Base-by-base conservation (phyloP, 1,140 invertebrate species). In the Agraylea sexmaculata region DNA sequence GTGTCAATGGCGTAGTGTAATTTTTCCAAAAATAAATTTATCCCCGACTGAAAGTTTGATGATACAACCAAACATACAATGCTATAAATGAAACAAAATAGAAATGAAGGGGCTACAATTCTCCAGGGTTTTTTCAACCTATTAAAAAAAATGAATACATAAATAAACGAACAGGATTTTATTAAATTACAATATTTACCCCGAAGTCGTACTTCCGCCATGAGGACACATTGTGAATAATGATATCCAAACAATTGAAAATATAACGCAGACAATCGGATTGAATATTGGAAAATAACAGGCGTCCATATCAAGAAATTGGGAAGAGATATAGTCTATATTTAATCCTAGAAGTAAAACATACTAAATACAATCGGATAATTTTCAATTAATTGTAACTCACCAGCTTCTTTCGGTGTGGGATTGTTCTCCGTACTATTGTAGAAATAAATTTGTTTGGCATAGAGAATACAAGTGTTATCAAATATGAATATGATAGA, bases 211-310 rank as follows among this genome's bases (percentile, higher is more conserved):
- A 21, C 54, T 43, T 33, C 58, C 60, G 4, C 61, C 59, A 1
- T 58, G 51, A 0, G 58, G 58, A 37, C 60, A 65, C 64, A 66
- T 66, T 4, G 65, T 50, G 35, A 64, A 65, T 56, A 66, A 62
- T 2, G 60, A 62, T 0, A 57, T 62, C 62, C 64, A 67, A n/a
- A 67, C 56, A 0, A 67, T 54, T 0, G 61, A 60, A 28, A 59
- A 64, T 28, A 67, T 63, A 2, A 58, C 56, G 0, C 62, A 67
- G 3, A 65, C 47, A 11, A 67, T 49, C 0, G 62, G 64, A 11
- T 65, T 60, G 39, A 58, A 64, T 0, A 58, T 60, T 1, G 64
- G 57, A 12, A 62, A 42, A 23, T 58, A 56, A 38, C 64, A 67
- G 2, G 48, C 56, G 34, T 55, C 60, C 43, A 59, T 57, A 4